These are phyloP conservation scores for Drosophila barbarae DNA, from an alignment of 2,888 invertebrate genomes.

Conservation along the genomic window DNA sequence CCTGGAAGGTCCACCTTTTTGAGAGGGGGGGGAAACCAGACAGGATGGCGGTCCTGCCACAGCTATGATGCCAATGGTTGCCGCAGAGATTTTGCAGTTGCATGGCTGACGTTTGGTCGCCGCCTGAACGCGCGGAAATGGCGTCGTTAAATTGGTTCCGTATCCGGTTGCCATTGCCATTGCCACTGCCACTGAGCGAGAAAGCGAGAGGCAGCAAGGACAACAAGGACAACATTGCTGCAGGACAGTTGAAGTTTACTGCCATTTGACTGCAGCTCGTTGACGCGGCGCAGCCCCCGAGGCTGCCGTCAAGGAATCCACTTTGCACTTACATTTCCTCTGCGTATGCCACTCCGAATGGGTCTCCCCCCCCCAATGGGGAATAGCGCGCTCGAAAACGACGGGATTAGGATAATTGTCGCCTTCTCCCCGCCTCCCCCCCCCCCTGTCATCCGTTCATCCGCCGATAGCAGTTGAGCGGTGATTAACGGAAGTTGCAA, in stretches of 20 bases:
- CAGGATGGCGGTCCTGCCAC: conserved; percentile 20
- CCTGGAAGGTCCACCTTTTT: not conserved
- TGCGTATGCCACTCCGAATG: not conserved
- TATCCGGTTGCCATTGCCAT: conserved; percentile 37
- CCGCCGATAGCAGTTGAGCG: conserved; percentile 9
- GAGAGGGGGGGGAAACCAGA: not conserved
- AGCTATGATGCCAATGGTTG: conserved; percentile 38
- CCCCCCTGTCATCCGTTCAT: not conserved
- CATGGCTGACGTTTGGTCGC: conserved; percentile 25
- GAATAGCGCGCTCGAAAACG: not conserved
- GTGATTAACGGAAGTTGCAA: conserved; percentile 33
- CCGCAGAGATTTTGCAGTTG: conserved; percentile 49
- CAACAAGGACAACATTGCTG: conserved; percentile 5
- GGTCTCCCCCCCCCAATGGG: not conserved
- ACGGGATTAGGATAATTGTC: conserved; percentile 29
- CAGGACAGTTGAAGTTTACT: conserved; percentile 22
- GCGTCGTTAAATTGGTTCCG: conserved; percentile 52
- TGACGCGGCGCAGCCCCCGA: conserved; percentile 33
- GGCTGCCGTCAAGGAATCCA: conserved; percentile 29
- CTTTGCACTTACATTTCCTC: conserved; percentile 36
- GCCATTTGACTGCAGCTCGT: conserved; percentile 35
- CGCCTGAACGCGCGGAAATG: conserved; percentile 38
- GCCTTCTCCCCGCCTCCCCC: not conserved
- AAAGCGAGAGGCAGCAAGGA: conserved; percentile 8
- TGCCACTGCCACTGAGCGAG: conserved; percentile 10